A percentile compares a stretch with the other conserved stretches of the same genome.
Conservation (phyloP, 2,888 invertebrate species). For the Thysanoteuthis rhombus region DNA sequence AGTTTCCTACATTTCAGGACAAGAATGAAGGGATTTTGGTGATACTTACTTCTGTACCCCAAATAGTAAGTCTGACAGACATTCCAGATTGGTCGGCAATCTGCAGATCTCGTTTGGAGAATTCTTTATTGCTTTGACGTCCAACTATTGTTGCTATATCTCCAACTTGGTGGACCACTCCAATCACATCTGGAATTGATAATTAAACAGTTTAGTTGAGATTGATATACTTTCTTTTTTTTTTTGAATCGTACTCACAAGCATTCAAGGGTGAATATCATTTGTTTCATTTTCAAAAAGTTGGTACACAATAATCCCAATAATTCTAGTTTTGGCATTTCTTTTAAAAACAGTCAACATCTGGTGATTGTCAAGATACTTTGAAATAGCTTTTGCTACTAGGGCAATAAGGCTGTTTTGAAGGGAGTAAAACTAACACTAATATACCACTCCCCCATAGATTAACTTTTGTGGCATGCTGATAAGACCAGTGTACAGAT, state of each 20-base stretch:
- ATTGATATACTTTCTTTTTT: not conserved
- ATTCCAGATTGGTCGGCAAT: constrained; percentile 86
- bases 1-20: too few species aligned
- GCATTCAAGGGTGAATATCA: not conserved
- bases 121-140: constrained; percentile 80
- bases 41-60: constrained; percentile 77
- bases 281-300: not conserved
- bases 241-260: too few species aligned
- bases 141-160: constrained; percentile 81
- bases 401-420: too few species aligned
- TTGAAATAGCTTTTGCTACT: too few species aligned
- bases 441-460: too few species aligned
- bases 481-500: too few species aligned
- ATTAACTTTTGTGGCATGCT: too few species aligned
- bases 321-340: too few species aligned
- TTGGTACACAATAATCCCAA: too few species aligned
- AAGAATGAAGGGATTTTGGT: not conserved
- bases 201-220: not conserved
- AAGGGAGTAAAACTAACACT: too few species aligned
- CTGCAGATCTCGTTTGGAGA: constrained; percentile 87
- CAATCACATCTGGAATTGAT: constrained; percentile 80
- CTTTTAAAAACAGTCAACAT: too few species aligned
- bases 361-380: too few species aligned
- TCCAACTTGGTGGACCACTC: constrained; percentile 80
- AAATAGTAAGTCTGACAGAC: constrained; percentile 84